A percentile compares a stretch with the other conserved stretches of the same genome.
phyloP scores from a whole-genome alignment of 2,888 invertebrate genomes.

The Embidobia sp. region DNA sequence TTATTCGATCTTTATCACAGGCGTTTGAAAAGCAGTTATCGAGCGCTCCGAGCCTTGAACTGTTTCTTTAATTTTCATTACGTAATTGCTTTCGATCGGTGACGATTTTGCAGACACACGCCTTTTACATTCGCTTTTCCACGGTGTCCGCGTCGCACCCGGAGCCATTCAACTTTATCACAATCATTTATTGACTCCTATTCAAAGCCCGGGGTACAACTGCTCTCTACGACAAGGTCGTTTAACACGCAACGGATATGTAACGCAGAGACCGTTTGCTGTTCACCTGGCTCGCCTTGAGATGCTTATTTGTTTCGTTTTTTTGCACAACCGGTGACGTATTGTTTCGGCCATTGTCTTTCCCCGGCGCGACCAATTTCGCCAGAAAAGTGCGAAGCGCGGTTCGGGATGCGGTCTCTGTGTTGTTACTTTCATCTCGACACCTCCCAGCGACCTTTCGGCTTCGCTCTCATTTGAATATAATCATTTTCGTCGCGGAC shows the following conservation, averaged over 20 bases:
- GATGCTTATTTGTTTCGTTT: slow-evolving; percentile 31
- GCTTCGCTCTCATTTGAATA: slow-evolving; percentile 27
- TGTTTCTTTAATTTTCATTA: slow-evolving; percentile 60
- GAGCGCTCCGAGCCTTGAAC: slow-evolving; percentile 53
- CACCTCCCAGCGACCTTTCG: slow-evolving; percentile 33
- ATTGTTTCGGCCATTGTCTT: slow-evolving; percentile 25
- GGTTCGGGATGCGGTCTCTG: no score
- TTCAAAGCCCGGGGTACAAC: slow-evolving; percentile 40
- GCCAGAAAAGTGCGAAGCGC: no score
- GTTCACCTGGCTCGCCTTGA: slow-evolving; percentile 55
- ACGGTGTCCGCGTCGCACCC: slow-evolving; percentile 43
- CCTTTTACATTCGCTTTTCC: slow-evolving; percentile 63
- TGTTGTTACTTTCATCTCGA: slow-evolving; percentile 8
- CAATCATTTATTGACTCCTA: slow-evolving; percentile 57
- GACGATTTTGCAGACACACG: slow-evolving; percentile 51
- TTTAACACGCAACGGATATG: slow-evolving; percentile 49
- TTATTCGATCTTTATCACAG: slow-evolving; percentile 43
- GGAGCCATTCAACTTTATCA: slow-evolving; percentile 54
- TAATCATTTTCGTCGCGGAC: slow-evolving; percentile 16
- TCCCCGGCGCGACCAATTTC: not conserved
- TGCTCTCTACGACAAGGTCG: slow-evolving; percentile 52
- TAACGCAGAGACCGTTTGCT: slow-evolving; percentile 41
- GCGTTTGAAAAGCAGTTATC: slow-evolving; percentile 46
- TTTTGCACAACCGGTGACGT: not conserved
- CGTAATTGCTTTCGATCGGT: slow-evolving; percentile 52